Conservation (phyloP, 2,888 invertebrate species). For the Therioaphis trifolii region DNA sequence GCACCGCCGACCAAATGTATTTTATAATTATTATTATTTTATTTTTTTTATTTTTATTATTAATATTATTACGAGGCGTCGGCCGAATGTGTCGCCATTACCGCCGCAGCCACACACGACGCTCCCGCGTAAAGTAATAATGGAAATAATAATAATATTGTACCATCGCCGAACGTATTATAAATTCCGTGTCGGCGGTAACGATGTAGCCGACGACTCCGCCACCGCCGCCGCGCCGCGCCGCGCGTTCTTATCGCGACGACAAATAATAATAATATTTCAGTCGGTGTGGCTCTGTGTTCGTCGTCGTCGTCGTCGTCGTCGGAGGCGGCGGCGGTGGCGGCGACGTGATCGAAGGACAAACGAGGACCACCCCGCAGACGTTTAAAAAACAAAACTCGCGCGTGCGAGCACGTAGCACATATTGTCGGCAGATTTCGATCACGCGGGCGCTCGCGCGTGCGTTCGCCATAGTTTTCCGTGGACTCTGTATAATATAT, state of each 20-base stretch:
- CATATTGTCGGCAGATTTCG: neutral
- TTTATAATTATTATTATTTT: too few relatives aligned
- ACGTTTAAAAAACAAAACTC: neutral
- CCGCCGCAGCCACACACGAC: constrained; percentile 36
- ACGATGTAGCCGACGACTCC: too few relatives aligned
- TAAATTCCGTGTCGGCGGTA: constrained; percentile 34
- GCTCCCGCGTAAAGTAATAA: neutral
- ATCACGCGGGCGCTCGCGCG: constrained; percentile 11
- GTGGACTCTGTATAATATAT: too few relatives aligned
- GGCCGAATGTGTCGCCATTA: constrained; percentile 33
- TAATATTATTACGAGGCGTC: constrained; percentile 2
- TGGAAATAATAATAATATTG: constrained; percentile 13
- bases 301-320: neutral
- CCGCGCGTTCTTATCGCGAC: constrained; percentile 21
- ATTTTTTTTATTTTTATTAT: neutral
- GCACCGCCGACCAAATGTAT: too few relatives aligned
- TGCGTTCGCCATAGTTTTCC: too few relatives aligned
- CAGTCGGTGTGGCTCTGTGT: neutral
- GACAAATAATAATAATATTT: constrained; percentile 6
- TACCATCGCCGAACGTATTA: neutral
- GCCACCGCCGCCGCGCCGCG: neutral
- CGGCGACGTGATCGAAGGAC: too few relatives aligned
- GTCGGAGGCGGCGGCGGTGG: neutral
- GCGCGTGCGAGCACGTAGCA: neutral
- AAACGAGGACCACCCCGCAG: constrained; percentile 45